Base-by-base conservation (phyloP, 2,888 invertebrate genomes). In the Eulithis testata region DNA sequence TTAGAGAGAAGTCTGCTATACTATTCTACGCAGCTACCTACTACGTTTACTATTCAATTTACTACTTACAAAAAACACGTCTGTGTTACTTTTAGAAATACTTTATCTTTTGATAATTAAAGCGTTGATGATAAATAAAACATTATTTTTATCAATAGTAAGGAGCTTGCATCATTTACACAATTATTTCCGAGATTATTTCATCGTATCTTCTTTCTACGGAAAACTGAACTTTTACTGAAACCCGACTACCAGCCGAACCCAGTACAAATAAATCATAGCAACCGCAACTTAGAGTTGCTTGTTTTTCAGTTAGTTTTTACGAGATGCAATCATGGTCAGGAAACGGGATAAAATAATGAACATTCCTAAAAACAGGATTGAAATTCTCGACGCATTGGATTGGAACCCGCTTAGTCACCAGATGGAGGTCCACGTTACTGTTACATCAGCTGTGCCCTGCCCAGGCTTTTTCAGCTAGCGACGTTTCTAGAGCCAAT, bases 361-460 rank as follows among this genome's bases (percentile, higher is more conserved):
- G 44, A 58, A 49, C 54, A 60, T 45, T 61, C 51, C 12, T 60
- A 44, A 51, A 52, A 49, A 55, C 44, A 12, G 45, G 54, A 54
- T 52, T 59, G 60, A 40, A 45, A 66, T 67, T 52, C 40, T 60
- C 45, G 56, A 52, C 21, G 40, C 57, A 55, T 63, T 72, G 67
- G 65, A 73, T 76, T 70, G 60, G 67, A 72, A 71, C 69, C 61
- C 66, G 76, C 74, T 79, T 79, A 77, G 79, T 81, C 79, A 81
- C 73, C 75, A 71, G 63, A 70, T 69, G 63, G 71, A 53, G 71
- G 69, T 73, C 67, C 70, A 72, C 71, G 69, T 75, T 12, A 49
- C 61, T 54, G 72, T 71, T 73, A 76, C 78, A 76, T 78, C 76
- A 75, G 75, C 71, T 64, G 60, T 70, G 72, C 40, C 6, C 5